Conservation (phyloP, 1,140 invertebrate species). For the Drosophila lacteicornis region DNA sequence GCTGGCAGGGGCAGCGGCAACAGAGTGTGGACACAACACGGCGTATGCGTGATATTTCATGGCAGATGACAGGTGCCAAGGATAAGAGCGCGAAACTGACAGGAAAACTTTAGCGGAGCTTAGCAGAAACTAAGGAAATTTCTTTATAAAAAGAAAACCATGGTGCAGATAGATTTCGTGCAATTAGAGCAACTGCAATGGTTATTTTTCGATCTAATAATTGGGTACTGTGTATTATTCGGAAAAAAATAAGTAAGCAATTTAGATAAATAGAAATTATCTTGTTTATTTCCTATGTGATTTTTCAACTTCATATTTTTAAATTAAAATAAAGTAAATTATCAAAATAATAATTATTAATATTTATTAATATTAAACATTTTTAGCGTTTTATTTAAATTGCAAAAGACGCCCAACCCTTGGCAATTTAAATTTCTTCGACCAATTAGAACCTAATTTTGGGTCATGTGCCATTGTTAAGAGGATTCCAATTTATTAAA, state of each 20-base stretch:
- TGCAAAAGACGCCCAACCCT: too few species aligned
- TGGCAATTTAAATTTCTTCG: not conserved
- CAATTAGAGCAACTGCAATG: conserved; percentile 2
- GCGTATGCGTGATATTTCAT: conserved; percentile 65
- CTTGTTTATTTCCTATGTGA: too few species aligned
- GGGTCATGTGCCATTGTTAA: not conserved
- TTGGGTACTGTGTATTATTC: too few species aligned
- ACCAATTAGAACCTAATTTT: not conserved
- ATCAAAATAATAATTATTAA: too few species aligned
- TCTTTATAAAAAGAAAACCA: not conserved
- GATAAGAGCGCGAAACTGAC: conserved; percentile 27
- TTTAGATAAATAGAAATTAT: too few species aligned
- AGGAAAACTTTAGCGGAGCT: conserved; percentile 20
- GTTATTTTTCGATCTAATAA: not conserved
- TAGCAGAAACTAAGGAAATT: conserved; percentile 7
- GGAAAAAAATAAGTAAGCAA: too few species aligned
- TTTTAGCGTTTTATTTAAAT: too few species aligned
- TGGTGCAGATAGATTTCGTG: conserved; percentile 2
- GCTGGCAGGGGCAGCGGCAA: not conserved
- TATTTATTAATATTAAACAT: too few species aligned
- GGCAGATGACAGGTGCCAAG: conserved; percentile 31
- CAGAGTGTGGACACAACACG: conserved; percentile 41
- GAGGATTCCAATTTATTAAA: conserved; percentile 20
- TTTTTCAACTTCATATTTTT: too few species aligned
- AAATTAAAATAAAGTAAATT: too few species aligned